Percentiles rank a stretch among this genome's conserved stretches.
Conservation (phyloP, 2,797 vertebrate genomes). For the Diceros bicornis region DNA sequence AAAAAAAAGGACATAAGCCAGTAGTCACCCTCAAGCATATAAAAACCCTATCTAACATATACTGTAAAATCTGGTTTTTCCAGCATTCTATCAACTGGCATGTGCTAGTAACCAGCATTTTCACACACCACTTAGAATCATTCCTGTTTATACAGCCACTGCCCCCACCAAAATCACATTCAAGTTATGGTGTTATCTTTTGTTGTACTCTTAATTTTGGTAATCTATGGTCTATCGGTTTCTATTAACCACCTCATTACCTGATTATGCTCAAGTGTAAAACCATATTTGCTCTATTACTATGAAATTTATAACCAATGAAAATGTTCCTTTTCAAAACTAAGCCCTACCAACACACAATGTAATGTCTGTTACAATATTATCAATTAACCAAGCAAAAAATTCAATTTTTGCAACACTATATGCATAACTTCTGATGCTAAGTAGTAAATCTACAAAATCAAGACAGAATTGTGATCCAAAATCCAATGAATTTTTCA, state of each 20-base stretch:
- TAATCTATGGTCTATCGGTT: not conserved
- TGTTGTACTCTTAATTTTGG: conserved; percentile 46
- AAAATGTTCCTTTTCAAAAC: conserved; percentile 56
- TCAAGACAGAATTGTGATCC: conserved; percentile 17
- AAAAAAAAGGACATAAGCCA: conserved; percentile 69
- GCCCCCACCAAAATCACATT: not conserved
- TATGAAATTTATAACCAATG: conserved; percentile 58
- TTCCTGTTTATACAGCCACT: not conserved
- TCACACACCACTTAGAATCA: conserved; percentile 13
- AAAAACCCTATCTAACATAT: conserved; percentile 49
- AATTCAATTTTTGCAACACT: not conserved
- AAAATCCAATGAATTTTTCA: conserved; percentile 62
- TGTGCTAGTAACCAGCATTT: conserved; percentile 34
- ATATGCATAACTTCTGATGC: not conserved
- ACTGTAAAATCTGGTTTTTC: not conserved
- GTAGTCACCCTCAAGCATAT: conserved; percentile 44
- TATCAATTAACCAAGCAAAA: conserved; percentile 38
- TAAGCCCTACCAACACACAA: not conserved
- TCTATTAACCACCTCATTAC: conserved; percentile 21
- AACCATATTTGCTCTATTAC: not conserved
- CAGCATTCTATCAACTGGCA: conserved; percentile 16
- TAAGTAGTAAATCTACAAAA: conserved; percentile 49
- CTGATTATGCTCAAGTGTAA: conserved; percentile 30
- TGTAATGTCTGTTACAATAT: conserved; percentile 13
- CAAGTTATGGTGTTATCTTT: not conserved